These are phyloP conservation scores for Euleptes europaea DNA, from an alignment of 2,113 vertebrate species.

Conservation along the genomic window DNA sequence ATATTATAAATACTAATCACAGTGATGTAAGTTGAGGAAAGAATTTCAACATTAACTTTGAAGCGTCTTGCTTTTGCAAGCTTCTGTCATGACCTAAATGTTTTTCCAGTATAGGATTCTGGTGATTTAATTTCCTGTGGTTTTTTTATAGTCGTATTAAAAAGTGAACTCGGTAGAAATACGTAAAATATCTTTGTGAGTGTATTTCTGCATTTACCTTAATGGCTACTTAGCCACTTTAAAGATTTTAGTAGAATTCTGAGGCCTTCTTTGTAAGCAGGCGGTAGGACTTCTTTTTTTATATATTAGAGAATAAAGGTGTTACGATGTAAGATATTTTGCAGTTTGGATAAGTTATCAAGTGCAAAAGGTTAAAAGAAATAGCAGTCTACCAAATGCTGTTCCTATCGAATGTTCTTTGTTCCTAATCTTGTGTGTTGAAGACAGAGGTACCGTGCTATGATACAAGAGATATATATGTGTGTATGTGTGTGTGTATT, in stretches of 20 bases:
- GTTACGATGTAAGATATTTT: neutral
- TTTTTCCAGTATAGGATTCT: neutral
- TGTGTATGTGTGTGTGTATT: too few species aligned
- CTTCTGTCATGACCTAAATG: constrained; percentile 8
- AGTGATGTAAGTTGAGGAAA: constrained; percentile 7
- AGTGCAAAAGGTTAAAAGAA: neutral
- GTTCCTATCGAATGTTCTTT: neutral
- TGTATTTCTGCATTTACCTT: constrained; percentile 1
- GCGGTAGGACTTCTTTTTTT: neutral
- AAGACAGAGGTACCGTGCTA: too few species aligned
- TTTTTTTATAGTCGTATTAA: constrained; percentile 6
- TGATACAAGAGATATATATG: too few species aligned
- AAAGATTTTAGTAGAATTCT: neutral
- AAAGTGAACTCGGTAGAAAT: neutral
- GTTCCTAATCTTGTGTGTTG: neutral
- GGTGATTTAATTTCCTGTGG: constrained; percentile 7
- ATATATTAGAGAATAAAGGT: constrained; percentile 1
- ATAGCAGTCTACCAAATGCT: neutral
- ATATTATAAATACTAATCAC: neutral
- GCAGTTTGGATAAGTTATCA: neutral
- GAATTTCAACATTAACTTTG: neutral
- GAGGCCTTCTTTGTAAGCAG: neutral
- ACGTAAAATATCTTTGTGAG: constrained; percentile 7
- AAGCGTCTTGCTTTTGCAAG: neutral
- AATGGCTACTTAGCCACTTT: neutral